Evolutionary conservation across 1,140 invertebrate species (phyloP), one percentile per base, ranked within the genome.

Genomic region (Lutraria rhynchaena): DNA sequence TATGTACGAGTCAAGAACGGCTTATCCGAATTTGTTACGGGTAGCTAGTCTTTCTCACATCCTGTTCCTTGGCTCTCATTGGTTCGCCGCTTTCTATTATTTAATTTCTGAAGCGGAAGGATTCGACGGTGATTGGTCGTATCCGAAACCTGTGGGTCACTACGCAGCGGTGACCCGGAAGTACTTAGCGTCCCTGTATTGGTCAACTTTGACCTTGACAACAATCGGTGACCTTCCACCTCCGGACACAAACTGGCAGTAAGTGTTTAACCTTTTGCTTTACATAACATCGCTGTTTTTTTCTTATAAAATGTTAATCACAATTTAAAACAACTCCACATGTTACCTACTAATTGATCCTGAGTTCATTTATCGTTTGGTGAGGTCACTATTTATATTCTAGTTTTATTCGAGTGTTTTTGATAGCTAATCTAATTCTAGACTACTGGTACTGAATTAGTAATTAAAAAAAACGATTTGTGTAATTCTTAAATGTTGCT

Each of bases 11-110:
- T 98, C 97, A 24, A 93, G 97, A 81, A 98, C 97, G 0, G 96
- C 98, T 44, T 99, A 97, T 92, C 98, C 98, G 4, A 99, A 99
- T 93, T 94, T 99, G 87, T 98, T 97, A 96, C 94, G 98, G n/a
- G 98, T 99, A 29, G 94, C 98, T 81, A 99, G 98, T 93, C 93
- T 99, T 31, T 97, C 98, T 81, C 98, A 99, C 91, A 98, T 99
- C 87, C 94, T 99, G 44, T 95, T 99, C 81, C 96, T 99, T 85
- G 94, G 98, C 81, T 97, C 97, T 27, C 98, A 99, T 90, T 99
- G 98, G 98, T 99, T 99, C 91, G 98, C 97, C 44, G 98, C 97
- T 91, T 99, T 99, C 93, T 99, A 99, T 93, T 99, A 97, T 93
- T 93, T 99, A 78, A 94, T 99, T 29, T 98, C 97, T 5, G 97